Conservation (phyloP, 2,113 vertebrate genomes). For the Erpornis zantholeuca region DNA sequence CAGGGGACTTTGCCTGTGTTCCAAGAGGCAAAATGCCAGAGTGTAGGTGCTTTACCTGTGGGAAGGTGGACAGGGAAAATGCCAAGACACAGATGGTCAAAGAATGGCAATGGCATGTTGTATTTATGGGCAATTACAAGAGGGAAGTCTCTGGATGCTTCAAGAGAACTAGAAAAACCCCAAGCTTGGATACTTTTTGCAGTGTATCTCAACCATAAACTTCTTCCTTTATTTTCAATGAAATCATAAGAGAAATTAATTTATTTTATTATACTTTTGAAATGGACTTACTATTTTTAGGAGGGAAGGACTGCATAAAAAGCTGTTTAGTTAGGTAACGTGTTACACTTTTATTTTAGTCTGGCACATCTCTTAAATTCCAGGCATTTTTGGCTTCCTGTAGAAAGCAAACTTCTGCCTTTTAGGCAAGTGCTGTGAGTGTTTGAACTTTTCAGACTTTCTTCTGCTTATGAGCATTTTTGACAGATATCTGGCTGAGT, state of each 20-base stretch:
- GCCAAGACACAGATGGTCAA: background rate
- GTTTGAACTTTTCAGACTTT: background rate
- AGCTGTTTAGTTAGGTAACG: background rate
- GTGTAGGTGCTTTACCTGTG: background rate
- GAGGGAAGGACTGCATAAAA: background rate
- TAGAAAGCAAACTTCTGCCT: background rate
- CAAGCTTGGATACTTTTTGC: background rate
- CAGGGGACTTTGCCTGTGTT: background rate
- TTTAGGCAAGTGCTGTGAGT: background rate
- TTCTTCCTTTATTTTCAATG: background rate
- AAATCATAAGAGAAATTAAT: background rate
- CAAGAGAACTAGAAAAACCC: accelerated
- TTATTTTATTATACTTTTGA: background rate
- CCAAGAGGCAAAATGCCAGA: background rate
- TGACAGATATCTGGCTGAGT: background rate
- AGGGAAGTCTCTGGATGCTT: background rate
- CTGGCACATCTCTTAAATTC: background rate
- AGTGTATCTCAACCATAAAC: background rate
- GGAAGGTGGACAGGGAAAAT: background rate
- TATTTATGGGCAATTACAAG: background rate
- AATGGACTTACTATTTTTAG: background rate
- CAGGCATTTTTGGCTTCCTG: background rate
- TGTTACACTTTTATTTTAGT: background rate
- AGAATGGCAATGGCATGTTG: background rate
- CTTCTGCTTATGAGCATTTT: background rate